Evolutionary conservation across 2,113 vertebrate species (phyloP).

Genomic region (Pontoporia blainvillei): DNA sequence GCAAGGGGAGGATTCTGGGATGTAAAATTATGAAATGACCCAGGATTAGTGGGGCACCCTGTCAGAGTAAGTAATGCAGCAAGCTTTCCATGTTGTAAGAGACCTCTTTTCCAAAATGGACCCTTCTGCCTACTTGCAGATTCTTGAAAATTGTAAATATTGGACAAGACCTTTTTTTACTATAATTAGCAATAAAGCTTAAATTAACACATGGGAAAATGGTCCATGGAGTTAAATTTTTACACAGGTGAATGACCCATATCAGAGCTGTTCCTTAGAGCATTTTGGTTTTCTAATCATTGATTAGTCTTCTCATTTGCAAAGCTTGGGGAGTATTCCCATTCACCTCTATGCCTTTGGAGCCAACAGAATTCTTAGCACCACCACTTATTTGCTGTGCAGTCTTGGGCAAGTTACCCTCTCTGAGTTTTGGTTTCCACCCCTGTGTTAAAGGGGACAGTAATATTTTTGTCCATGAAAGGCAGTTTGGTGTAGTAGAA

Average conservation of each 20-base stretch:
- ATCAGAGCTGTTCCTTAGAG: neutral
- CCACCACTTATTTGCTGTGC: neutral
- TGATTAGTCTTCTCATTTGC: neutral
- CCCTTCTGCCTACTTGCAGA: neutral
- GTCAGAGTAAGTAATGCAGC: neutral
- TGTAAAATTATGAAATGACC: neutral
- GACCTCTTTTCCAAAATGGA: neutral
- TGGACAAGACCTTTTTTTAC: too few relatives aligned
- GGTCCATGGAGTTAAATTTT: neutral
- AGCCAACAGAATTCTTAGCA: neutral
- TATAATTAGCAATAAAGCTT: neutral
- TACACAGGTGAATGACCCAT: neutral
- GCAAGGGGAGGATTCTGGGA: neutral
- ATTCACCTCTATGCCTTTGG: neutral
- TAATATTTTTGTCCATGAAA: neutral
- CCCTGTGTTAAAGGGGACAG: neutral
- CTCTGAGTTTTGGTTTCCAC: neutral
- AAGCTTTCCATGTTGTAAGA: neutral
- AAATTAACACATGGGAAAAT: neutral
- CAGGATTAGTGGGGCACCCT: accelerated
- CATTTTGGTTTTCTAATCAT: neutral
- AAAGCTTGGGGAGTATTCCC: neutral
- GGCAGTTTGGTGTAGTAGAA: neutral
- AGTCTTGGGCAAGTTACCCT: neutral
- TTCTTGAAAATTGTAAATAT: neutral